Percentiles rank a stretch among this genome's conserved stretches.
phyloP scores from a whole-genome alignment of 2,113 vertebrate genomes.

The Oncorhynchus clarkii region DNA sequence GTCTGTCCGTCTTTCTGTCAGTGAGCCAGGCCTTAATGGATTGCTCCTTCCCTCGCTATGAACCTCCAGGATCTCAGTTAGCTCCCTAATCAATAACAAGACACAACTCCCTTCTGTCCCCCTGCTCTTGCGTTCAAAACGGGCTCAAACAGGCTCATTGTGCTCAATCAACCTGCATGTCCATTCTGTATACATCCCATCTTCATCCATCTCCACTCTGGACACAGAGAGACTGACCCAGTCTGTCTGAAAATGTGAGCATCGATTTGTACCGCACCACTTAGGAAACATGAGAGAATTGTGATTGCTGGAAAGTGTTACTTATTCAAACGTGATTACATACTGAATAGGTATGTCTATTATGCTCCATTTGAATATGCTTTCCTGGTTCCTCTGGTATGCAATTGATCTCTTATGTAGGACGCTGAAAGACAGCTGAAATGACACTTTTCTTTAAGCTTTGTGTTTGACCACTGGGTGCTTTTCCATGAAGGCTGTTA shows the following conservation, averaged over 20 bases:
- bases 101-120: constrained; percentile 22
- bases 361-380: constrained; percentile 8
- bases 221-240: not conserved
- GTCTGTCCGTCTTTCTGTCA: not conserved
- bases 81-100: constrained; percentile 37
- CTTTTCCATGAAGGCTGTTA: too few relatives aligned
- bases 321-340: constrained; percentile 43
- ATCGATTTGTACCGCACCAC: constrained; percentile 32
- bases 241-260: constrained; percentile 17
- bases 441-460: too few relatives aligned
- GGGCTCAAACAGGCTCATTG: not conserved
- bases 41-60: not conserved
- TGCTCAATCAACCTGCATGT: not conserved
- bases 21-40: not conserved
- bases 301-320: constrained; percentile 49
- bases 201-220: constrained; percentile 31
- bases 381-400: too few relatives aligned
- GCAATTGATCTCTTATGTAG: too few relatives aligned
- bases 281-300: constrained; percentile 6
- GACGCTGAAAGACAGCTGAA: too few relatives aligned
- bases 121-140: not conserved
- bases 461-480: too few relatives aligned
- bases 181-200: constrained; percentile 5
- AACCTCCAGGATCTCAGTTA: not conserved
- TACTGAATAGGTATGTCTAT: constrained; percentile 39